Percentiles rank a stretch among this genome's conserved stretches.
Conservation (phyloP, 2,888 invertebrate genomes). For the Ecliptopera silaceata region DNA sequence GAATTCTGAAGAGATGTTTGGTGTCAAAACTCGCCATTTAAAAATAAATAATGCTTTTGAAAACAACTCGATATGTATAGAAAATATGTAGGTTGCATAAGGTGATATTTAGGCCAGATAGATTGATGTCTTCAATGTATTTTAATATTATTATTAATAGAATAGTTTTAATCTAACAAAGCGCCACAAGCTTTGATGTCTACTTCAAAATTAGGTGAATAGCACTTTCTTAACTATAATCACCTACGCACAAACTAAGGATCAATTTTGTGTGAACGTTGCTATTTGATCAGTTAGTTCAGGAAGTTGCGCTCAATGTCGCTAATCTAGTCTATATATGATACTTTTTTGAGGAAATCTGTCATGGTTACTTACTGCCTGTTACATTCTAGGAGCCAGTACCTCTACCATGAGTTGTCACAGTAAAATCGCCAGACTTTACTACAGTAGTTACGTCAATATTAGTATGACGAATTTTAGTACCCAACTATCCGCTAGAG, state of each 20-base stretch:
- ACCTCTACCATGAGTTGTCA: too few species aligned
- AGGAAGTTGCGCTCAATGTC: too few species aligned
- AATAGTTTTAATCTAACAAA: constrained; percentile 48
- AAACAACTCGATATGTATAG: constrained; percentile 62
- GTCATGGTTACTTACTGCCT: too few species aligned
- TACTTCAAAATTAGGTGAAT: constrained; percentile 16
- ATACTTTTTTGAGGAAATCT: too few species aligned
- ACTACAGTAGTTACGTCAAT: too few species aligned
- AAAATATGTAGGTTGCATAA: constrained; percentile 56
- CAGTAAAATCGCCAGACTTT: too few species aligned
- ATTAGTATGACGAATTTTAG: too few species aligned
- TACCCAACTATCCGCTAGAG: too few species aligned
- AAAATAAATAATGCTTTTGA: constrained; percentile 55
- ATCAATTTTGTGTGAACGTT: constrained; percentile 27
- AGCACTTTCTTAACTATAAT: constrained; percentile 26
- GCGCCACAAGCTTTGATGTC: constrained; percentile 46
- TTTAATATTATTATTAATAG: constrained; percentile 76
- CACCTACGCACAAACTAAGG: constrained; percentile 46
- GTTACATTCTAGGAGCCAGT: too few species aligned
- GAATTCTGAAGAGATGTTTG: not conserved
- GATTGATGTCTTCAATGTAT: constrained; percentile 77
- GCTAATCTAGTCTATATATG: too few species aligned
- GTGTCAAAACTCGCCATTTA: constrained; percentile 30
- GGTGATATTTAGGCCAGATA: constrained; percentile 68
- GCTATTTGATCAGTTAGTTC: too few species aligned